Base-by-base conservation (phyloP, 1,140 invertebrate species). In the Nasonia giraulti region DNA sequence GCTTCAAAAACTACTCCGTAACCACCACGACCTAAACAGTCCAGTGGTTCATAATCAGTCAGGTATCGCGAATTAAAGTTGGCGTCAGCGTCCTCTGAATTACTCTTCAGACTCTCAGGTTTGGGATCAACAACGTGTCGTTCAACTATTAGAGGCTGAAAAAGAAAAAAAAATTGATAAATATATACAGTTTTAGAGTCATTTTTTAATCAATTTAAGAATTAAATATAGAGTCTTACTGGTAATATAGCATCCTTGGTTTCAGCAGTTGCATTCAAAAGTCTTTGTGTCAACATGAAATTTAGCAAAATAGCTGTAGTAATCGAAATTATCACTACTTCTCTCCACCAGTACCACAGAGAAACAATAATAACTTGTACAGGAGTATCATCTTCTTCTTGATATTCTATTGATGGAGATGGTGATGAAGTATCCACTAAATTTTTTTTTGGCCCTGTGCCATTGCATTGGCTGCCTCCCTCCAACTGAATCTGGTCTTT, bases 1-100 rank as follows among this genome's bases (percentile, higher is more conserved):
- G 97, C 98, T 92, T 99, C 97, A 93, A 99, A 99, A 0, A 99
- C 99, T 31, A 99, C 96, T 0, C 99, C 99, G 93, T 99, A 99
- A 0, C 98, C 99, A n/a, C 99, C 98, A 89, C 95, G 96, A 0
- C 98, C 98, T 0, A 99, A 93, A 87, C 97, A 96, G 84, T 95
- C 93, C 55, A 99, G 91, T 10, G 97, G 95, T 44, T 97, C 96
- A 92, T 99, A 99, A 89, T 99, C 98, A 23, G 95, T 95, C 79
- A 96, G 93, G 91, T 98, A 99, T 81, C 97, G 95, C 7, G 95
- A 97, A 10, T 90, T 93, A 90, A 95, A 95, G 79, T 94, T 93
- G 27, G 73, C 82, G 10, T 89, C 88, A 80, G 80, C 85, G 7
- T 90, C 88, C 50, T 88, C 83, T 8, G 86, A 55, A 27, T 87